Conservation (phyloP, 2,797 vertebrate species). For the Cirrhinus mrigala region DNA sequence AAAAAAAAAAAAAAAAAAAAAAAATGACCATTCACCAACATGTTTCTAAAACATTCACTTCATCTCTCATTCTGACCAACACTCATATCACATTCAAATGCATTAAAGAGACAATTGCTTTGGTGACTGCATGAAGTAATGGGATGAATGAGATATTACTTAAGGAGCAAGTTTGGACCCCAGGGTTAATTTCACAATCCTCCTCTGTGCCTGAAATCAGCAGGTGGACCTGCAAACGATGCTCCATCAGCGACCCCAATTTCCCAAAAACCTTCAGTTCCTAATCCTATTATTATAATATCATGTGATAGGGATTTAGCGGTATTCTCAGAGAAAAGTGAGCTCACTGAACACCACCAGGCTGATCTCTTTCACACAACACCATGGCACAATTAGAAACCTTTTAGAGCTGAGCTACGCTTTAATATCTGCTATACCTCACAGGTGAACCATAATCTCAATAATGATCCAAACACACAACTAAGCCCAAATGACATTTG, state of each 20-base stretch:
- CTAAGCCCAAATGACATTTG: conserved; percentile 11
- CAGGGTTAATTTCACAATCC: conserved; percentile 2
- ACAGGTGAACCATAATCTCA: conserved; percentile 4
- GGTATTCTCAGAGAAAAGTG: conserved; percentile 3
- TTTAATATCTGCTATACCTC: conserved; percentile 1
- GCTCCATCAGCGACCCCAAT: neutral
- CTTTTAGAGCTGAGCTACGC: neutral
- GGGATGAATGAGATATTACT: neutral
- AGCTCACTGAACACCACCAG: neutral
- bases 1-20: too few species aligned
- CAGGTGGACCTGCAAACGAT: conserved; percentile 15
- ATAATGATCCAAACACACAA: conserved; percentile 8
- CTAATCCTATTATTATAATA: conserved; percentile 55
- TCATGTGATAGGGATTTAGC: conserved; percentile 57
- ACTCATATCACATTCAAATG: neutral
- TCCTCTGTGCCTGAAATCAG: conserved; percentile 5
- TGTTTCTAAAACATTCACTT: neutral
- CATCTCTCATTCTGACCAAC: neutral
- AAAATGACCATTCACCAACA: neutral
- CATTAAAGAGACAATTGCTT: neutral
- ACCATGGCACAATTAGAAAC: conserved; percentile 22
- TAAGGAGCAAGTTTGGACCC: neutral
- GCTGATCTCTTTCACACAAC: neutral
- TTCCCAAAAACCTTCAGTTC: conserved; percentile 20
- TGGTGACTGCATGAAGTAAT: neutral